phyloP scores from a whole-genome alignment of 2,797 vertebrate genomes.

The Poliocrania exsul region DNA sequence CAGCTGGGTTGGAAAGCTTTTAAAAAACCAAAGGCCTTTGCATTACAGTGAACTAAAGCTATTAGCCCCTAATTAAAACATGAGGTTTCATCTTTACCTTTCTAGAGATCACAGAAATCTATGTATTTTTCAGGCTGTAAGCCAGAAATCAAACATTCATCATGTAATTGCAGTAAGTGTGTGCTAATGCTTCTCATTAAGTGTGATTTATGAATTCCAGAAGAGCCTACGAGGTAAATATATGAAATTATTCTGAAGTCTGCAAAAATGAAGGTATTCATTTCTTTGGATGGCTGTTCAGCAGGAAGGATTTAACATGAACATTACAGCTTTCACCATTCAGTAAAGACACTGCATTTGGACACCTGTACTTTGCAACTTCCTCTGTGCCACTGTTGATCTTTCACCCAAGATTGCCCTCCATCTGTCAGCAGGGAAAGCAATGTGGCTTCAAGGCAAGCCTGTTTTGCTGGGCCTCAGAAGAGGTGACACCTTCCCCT shows the following conservation, averaged over 20 bases:
- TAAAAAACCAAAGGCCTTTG: conserved; percentile 33
- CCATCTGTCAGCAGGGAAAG: neutral
- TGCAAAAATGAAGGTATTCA: conserved; percentile 30
- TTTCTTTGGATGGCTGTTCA: conserved; percentile 6
- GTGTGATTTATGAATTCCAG: conserved; percentile 59
- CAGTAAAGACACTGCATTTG: neutral
- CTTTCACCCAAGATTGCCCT: neutral
- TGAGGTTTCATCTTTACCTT: conserved; percentile 63
- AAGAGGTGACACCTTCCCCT: neutral
- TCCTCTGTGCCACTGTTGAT: neutral
- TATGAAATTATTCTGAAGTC: conserved; percentile 52
- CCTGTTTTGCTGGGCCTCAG: neutral
- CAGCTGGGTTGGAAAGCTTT: conserved; percentile 27
- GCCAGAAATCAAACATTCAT: conserved; percentile 65
- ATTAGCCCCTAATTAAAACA: conserved; percentile 62
- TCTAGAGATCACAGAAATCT: conserved; percentile 64
- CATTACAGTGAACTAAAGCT: conserved; percentile 53
- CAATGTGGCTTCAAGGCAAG: neutral
- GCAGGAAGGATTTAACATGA: neutral
- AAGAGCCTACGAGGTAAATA: conserved; percentile 50
- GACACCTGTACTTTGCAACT: neutral
- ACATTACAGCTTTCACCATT: neutral
- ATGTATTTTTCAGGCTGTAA: conserved; percentile 60
- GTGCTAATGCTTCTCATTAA: conserved; percentile 67
- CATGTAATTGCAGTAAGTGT: conserved; percentile 56